phyloP scores from a whole-genome alignment of 2,888 invertebrate species.

The Glyphotaelius pellucidus region DNA sequence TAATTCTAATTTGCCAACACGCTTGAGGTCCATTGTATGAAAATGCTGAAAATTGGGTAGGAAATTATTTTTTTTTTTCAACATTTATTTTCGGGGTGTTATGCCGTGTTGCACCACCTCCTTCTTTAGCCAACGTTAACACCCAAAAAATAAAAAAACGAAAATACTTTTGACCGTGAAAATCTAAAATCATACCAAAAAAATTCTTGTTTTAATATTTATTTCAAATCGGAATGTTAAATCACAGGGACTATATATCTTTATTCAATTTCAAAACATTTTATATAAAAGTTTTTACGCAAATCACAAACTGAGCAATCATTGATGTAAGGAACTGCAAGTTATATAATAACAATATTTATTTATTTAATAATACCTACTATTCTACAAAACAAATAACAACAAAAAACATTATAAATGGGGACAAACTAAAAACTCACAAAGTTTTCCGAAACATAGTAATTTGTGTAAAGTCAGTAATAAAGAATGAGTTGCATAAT shows the following conservation, averaged over 20 bases:
- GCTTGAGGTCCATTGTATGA: no score
- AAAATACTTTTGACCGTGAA: no score
- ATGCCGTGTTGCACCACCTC: no score
- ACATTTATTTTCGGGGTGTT: no score
- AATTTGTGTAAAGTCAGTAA: not conserved
- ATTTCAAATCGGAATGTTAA: slow-evolving; percentile 54
- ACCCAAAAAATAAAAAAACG: no score
- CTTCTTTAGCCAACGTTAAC: no score
- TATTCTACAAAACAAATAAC: slow-evolving; percentile 16
- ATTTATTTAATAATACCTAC: slow-evolving; percentile 10
- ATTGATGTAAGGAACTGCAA: slow-evolving; percentile 53
- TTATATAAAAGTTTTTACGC: slow-evolving; percentile 23
- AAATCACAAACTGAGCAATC: slow-evolving; percentile 50
- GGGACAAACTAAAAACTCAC: not conserved
- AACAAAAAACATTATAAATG: not conserved
- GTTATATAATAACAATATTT: slow-evolving; percentile 20
- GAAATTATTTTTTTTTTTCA: no score
- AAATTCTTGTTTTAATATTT: slow-evolving; percentile 21
- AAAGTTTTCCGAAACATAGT: not conserved
- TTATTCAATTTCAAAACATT: slow-evolving; percentile 20
- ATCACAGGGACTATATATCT: slow-evolving; percentile 41
- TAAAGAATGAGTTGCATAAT: slow-evolving; percentile 13
- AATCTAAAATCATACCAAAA: no score
- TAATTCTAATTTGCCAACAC: no score
- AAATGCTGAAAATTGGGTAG: not conserved